A percentile compares a stretch with the other conserved stretches of the same genome.
phyloP scores from a whole-genome alignment of 2,888 invertebrate genomes.

The Drosophila siamana region DNA sequence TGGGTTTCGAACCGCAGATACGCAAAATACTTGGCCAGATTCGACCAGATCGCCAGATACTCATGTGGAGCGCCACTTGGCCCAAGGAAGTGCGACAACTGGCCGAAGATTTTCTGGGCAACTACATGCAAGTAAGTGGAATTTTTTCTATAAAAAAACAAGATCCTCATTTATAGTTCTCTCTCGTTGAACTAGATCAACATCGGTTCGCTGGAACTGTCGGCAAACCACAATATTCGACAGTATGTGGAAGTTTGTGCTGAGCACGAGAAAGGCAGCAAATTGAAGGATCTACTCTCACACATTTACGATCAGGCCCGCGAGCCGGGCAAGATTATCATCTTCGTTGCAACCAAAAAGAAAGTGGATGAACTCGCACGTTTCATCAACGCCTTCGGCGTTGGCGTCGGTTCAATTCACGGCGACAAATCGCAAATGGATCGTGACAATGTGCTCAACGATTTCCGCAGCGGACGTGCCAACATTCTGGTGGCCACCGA shows the following conservation, averaged over 20 bases:
- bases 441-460: conserved; percentile 94
- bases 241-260: conserved; percentile 93
- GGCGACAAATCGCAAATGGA: conserved; percentile 98
- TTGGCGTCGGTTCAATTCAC: conserved; percentile 94
- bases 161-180: not conserved
- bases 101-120: conserved; percentile 95
- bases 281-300: conserved; percentile 81
- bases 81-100: conserved; percentile 97
- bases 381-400: conserved; percentile 93
- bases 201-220: conserved; percentile 92
- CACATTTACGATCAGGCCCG: conserved; percentile 92
- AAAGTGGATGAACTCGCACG: conserved; percentile 95
- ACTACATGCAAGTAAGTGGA: conserved; percentile 88
- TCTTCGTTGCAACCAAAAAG: conserved; percentile 98
- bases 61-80: conserved; percentile 99
- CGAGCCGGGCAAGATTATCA: conserved; percentile 93
- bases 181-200: conserved; percentile 88
- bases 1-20: conserved; percentile 99
- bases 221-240: conserved; percentile 95
- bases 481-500: conserved; percentile 98
- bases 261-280: conserved; percentile 90
- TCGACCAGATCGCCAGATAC: conserved; percentile 96
- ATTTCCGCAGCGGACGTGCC: conserved; percentile 93
- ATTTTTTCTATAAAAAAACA: not conserved
- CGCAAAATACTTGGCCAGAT: conserved; percentile 97